Evolutionary conservation across 2,888 invertebrate genomes (phyloP).

Genomic region (Drosophila testacea): DNA sequence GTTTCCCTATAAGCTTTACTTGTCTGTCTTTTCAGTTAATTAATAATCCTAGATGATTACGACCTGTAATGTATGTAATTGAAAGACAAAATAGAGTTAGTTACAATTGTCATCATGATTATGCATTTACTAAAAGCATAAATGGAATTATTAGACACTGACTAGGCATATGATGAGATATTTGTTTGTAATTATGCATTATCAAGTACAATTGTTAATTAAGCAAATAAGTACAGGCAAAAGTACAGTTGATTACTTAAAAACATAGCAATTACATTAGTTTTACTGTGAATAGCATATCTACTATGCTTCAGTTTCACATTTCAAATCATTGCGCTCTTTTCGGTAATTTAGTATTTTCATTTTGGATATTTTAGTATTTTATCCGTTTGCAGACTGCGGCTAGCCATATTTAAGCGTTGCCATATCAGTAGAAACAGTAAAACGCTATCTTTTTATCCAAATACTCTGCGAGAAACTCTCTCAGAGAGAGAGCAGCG

Average conservation of each 20-base stretch:
- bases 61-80: not conserved
- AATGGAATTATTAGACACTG: constrained; percentile 24
- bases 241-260: not conserved
- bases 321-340: constrained; percentile 7
- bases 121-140: constrained; percentile 34
- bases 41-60: constrained; percentile 15
- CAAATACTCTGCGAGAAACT: not conserved
- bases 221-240: not conserved
- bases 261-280: not conserved
- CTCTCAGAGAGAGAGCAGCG: not conserved
- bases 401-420: constrained; percentile 16
- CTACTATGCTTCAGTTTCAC: not conserved
- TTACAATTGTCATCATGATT: constrained; percentile 35
- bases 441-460: not conserved
- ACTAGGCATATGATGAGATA: constrained; percentile 27
- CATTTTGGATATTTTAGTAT: constrained; percentile 11
- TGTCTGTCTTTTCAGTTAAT: constrained; percentile 18
- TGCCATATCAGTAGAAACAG: constrained; percentile 42
- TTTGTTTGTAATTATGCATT: constrained; percentile 13
- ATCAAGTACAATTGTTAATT: constrained; percentile 13
- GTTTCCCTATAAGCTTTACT: constrained; percentile 1
- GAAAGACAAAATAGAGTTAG: not conserved
- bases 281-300: not conserved
- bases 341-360: constrained; percentile 30
- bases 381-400: constrained; percentile 10